phyloP scores from a whole-genome alignment of 1,140 invertebrate genomes.

The Penaeus chinensis region DNA sequence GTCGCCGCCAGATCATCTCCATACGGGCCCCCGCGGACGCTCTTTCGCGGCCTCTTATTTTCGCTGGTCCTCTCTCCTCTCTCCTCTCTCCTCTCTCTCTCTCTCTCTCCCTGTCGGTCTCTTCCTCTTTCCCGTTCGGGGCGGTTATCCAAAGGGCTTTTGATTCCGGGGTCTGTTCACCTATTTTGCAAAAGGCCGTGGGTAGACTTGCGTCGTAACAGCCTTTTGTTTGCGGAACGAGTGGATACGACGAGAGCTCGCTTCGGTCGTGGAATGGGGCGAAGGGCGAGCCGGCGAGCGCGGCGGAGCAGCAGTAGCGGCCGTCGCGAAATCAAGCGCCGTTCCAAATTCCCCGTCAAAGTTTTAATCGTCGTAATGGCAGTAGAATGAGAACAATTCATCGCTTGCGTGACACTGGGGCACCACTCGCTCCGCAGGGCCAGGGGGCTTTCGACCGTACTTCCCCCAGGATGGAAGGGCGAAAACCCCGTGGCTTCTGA shows the following conservation, averaged over 20 bases:
- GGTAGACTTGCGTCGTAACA: no score
- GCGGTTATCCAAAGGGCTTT: no score
- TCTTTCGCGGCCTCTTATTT: no score
- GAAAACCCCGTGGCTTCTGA: background rate
- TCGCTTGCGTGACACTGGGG: constrained; percentile 39
- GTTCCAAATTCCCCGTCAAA: constrained; percentile 53
- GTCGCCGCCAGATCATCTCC: constrained; percentile 55
- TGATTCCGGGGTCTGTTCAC: no score
- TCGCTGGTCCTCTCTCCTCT: no score
- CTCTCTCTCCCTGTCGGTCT: no score
- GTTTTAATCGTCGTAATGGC: constrained; percentile 60
- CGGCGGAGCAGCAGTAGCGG: background rate
- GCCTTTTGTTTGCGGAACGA: no score
- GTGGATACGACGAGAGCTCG: no score
- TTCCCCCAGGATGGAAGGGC: background rate
- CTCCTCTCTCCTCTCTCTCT: no score
- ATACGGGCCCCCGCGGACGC: constrained; percentile 31
- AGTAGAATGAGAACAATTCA: constrained; percentile 60
- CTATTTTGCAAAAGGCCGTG: no score
- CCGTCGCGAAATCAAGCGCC: constrained; percentile 52
- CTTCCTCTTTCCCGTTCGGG: no score
- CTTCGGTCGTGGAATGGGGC: background rate
- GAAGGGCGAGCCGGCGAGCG: background rate
- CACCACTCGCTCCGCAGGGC: constrained; percentile 2
- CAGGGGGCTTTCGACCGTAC: background rate